Conservation (phyloP, 2,888 invertebrate genomes). For the Lymantria dispar region DNA sequence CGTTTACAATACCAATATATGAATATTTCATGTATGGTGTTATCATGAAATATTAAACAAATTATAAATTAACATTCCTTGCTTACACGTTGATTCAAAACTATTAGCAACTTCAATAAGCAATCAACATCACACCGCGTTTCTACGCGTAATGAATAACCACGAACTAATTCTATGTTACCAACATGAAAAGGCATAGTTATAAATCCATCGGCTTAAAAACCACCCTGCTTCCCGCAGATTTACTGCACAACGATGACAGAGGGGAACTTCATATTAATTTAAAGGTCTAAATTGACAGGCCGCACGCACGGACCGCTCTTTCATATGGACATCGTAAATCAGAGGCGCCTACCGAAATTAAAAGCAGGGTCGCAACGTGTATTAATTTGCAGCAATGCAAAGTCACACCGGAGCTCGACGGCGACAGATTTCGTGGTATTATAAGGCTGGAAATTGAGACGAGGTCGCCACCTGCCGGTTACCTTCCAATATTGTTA, state of each 20-base stretch:
- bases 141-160: slow-evolving; percentile 60
- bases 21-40: background rate
- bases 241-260: slow-evolving; percentile 12
- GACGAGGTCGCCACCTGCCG: slow-evolving; percentile 50
- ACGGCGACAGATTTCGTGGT: slow-evolving; percentile 70
- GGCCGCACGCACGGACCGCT: slow-evolving; percentile 60
- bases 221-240: slow-evolving; percentile 39
- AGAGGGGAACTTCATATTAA: slow-evolving; percentile 43
- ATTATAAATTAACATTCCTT: slow-evolving; percentile 26
- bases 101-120: slow-evolving; percentile 62
- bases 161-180: slow-evolving; percentile 61
- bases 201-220: slow-evolving; percentile 39
- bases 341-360: slow-evolving; percentile 69
- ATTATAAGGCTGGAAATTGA: slow-evolving; percentile 54
- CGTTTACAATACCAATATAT: too few relatives aligned
- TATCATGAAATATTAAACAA: background rate
- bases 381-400: slow-evolving; percentile 66
- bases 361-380: slow-evolving; percentile 65
- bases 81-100: slow-evolving; percentile 40
- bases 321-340: slow-evolving; percentile 71
- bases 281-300: slow-evolving; percentile 51
- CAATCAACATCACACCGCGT: slow-evolving; percentile 62
- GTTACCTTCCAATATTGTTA: slow-evolving; percentile 24
- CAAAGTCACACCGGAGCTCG: slow-evolving; percentile 32
- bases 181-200: slow-evolving; percentile 57